Percentiles rank a stretch among this genome's conserved stretches.
Evolutionary conservation across 2,797 vertebrate genomes (phyloP).

Genomic region (Hippoglossus hippoglossus): DNA sequence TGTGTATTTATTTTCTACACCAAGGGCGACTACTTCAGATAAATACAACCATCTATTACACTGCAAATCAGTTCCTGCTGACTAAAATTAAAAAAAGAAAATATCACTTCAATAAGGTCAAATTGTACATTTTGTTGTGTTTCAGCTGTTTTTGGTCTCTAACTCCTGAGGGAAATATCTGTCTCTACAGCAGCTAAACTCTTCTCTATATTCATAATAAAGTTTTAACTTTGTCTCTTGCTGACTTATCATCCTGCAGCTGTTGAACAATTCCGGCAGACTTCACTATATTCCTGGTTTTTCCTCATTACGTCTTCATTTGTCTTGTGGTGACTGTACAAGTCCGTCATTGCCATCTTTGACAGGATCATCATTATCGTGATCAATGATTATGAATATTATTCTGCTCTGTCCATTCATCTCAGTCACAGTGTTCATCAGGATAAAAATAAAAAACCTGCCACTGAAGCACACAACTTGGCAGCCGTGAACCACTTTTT

Average conservation of each 20-base stretch:
- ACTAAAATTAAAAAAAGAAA: too few relatives aligned
- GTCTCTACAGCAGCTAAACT: too few relatives aligned
- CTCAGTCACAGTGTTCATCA: constrained; percentile 66
- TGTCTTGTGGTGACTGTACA: constrained; percentile 63
- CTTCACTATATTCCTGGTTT: constrained; percentile 44
- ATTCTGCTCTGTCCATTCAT: constrained; percentile 67
- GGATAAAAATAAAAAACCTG: constrained; percentile 76
- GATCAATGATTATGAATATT: constrained; percentile 84
- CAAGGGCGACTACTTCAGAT: too few relatives aligned
- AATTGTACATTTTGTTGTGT: too few relatives aligned
- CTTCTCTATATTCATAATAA: too few relatives aligned
- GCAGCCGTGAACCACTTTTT: constrained; percentile 43
- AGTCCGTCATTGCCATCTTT: constrained; percentile 79
- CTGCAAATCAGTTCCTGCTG: too few relatives aligned
- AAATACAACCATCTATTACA: too few relatives aligned
- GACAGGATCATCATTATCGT: constrained; percentile 81
- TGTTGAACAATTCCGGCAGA: constrained; percentile 17
- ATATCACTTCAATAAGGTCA: too few relatives aligned
- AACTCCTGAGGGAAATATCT: too few relatives aligned
- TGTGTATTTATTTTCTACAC: too few relatives aligned
- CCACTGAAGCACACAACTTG: constrained; percentile 33
- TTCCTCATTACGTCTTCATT: constrained; percentile 75
- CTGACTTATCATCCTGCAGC: background rate
- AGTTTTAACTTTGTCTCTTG: constrained; percentile 15
- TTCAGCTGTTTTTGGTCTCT: too few relatives aligned